These are phyloP conservation scores for Mus minutoides DNA, from an alignment of 2,797 vertebrate genomes.

Conservation along the genomic window DNA sequence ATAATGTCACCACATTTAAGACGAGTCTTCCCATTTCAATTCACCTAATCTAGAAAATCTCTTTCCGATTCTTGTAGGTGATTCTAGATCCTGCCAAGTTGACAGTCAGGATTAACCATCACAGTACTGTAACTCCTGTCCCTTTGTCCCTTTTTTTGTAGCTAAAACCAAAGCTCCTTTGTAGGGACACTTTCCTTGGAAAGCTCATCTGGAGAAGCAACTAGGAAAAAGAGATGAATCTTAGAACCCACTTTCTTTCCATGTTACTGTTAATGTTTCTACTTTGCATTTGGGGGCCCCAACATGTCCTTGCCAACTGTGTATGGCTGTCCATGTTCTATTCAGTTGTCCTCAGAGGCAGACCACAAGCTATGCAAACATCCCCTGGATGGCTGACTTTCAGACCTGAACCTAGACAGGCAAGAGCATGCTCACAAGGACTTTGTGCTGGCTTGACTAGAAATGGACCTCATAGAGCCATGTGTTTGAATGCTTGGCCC, in stretches of 20 bases:
- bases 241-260: background rate
- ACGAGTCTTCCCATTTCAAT: background rate
- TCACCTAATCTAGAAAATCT: background rate
- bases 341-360: background rate
- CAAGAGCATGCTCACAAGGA: rapidly evolving
- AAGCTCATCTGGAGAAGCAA: background rate
- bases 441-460: background rate
- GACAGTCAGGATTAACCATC: background rate
- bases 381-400: background rate
- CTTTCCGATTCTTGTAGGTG: background rate
- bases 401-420: background rate
- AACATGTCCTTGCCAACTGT: background rate
- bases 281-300: background rate
- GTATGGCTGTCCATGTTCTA: background rate
- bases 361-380: background rate
- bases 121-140: background rate
- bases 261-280: background rate
- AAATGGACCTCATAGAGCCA: background rate
- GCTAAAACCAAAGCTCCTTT: background rate
- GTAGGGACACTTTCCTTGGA: background rate
- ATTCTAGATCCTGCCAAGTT: background rate
- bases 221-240: background rate
- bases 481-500: background rate
- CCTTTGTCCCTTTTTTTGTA: background rate
- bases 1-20: background rate